Conservation (phyloP, 1,140 invertebrate species). For the Mycetomoellerius zeteki region DNA sequence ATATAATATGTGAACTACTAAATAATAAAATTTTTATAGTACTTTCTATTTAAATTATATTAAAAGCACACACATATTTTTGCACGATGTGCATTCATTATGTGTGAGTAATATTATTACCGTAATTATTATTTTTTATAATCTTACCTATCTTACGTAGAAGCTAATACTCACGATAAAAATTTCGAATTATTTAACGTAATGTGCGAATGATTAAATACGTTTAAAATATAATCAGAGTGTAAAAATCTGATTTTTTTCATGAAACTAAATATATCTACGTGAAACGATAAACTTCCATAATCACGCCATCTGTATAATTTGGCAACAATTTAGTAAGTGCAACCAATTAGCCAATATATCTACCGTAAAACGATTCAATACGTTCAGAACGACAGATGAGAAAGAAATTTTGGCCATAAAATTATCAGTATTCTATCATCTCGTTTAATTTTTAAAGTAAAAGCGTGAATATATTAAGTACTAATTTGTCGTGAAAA, state of each 20-base stretch:
- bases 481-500: neutral
- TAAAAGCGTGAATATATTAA: neutral
- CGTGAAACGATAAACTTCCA: neutral
- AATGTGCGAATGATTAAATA: neutral
- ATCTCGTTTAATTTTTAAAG: neutral
- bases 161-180: neutral
- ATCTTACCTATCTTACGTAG: neutral
- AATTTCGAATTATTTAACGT: neutral
- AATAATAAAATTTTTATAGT: too few species aligned
- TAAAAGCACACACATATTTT: neutral
- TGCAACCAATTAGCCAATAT: neutral
- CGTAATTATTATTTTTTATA: neutral
- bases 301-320: neutral
- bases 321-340: too few species aligned
- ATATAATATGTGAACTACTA: too few species aligned
- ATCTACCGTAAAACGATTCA: constrained; percentile 9
- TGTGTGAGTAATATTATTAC: neutral
- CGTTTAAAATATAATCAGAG: constrained; percentile 7
- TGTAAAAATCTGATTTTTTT: constrained; percentile 13
- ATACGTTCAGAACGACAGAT: neutral
- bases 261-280: neutral
- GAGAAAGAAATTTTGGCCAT: neutral
- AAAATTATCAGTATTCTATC: neutral
- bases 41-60: too few species aligned
- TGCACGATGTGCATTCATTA: neutral